Evolutionary conservation across 2,113 vertebrate genomes (phyloP).

Genomic region (Saguinus midas): DNA sequence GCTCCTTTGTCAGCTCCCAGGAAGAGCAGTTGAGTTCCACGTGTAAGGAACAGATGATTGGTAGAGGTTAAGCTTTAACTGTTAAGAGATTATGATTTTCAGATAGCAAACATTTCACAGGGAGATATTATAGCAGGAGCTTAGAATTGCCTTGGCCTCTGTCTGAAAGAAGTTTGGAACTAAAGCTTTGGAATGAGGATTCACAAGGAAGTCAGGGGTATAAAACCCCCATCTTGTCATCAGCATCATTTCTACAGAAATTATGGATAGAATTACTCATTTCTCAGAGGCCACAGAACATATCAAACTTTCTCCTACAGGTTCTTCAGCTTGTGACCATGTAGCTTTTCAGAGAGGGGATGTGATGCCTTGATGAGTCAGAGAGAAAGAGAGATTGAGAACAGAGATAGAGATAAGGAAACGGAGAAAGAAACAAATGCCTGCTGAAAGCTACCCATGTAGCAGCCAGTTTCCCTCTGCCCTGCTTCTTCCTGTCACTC

Average conservation of each 20-base stretch:
- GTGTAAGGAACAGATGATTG: background rate
- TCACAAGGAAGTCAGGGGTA: too few species aligned
- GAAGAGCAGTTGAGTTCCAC: background rate
- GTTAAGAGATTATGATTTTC: background rate
- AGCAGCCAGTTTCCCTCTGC: background rate
- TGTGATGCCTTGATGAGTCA: background rate
- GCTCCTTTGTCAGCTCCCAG: background rate
- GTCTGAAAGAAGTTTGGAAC: background rate
- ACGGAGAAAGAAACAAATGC: background rate
- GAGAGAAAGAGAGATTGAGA: background rate
- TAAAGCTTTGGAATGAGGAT: background rate
- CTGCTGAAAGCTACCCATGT: background rate
- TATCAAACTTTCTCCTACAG: background rate
- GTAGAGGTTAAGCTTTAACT: background rate
- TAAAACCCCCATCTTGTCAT: background rate
- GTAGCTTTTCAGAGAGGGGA: background rate
- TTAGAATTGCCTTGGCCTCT: background rate
- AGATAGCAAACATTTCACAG: background rate
- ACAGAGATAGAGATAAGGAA: background rate
- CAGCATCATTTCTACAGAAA: background rate
- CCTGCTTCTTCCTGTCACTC: background rate
- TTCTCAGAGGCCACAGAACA: background rate
- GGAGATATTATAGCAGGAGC: background rate
- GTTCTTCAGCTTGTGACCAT: background rate
- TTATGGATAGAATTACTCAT: too few species aligned